Base-by-base conservation (phyloP, 2,888 invertebrate species). In the Abscondita cerata region DNA sequence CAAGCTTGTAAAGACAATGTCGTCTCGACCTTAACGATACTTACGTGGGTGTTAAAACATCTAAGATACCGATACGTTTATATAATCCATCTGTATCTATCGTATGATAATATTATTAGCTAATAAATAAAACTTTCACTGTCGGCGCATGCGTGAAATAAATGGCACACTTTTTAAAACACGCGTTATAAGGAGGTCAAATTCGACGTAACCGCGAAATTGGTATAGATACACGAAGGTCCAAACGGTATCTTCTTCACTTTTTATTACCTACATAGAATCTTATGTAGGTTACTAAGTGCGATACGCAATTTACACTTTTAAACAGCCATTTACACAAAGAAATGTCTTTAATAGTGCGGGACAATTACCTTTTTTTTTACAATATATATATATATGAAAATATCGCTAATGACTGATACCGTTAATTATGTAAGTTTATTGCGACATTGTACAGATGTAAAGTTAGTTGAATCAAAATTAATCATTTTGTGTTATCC, bases 81-180 rank as follows among this genome's bases (percentile, higher is more conserved):
- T 70, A 68, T 72, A 72, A 72, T 70, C 65, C 54, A 60, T 47
- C 55, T 44, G 60, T 54, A 25, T 25, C 25, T 25, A 25, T 25
- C 25, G n/a, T 25, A 25, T 6, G 25, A 25, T 25, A 25, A 25
- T 25, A 6, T 25, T 25, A 25, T 25, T 73, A 69, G 71, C 73
- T 72, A 71, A 72, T 70, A 71, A 25, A 65, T 54, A 48, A 44
- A 64, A 70, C 68, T 73, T 72, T 72, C 72, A 68, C 69, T 70
- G 62, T 46, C 48, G 18, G 68, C 70, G 71, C 71, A 70, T 67
- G 70, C 70, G 69, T 58, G 33, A 52, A 44, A 59, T 50, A 52
- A 46, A 33, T 61, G 67, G 65, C 67, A 67, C 67, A 70, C 72
- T 70, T 70, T 41, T 53, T 57, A 44, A 19, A 44, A 44, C 25